Evolutionary conservation across 2,113 vertebrate species (phyloP), one percentile per base, ranked within the genome.

Genomic region (Trichomycterus rosablanca): DNA sequence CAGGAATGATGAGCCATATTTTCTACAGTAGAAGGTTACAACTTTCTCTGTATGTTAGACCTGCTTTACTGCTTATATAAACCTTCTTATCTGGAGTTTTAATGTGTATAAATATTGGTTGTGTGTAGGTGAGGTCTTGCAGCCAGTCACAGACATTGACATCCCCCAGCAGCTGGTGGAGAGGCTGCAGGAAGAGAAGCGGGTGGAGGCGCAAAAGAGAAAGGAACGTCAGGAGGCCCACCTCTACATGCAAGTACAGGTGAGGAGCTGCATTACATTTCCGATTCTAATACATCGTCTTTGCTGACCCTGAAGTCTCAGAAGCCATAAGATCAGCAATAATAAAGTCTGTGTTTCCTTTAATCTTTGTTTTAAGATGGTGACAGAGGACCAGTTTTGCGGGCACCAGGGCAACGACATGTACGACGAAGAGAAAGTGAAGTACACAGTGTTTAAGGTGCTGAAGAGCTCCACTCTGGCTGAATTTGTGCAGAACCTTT

Each of bases 171-270:
- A 98, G 80, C 78, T 99, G 70, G 94, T 99, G 63, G 96, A 99
- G 70, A 89, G 96, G 43, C 82, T 99, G 65, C 96, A 98, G 77
- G 96, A 99, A 78, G 96, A 99, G 81, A 99, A 98, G n/a, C 81
- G 95, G 73, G 93, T 99, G 59, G 95, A 99, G 80, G 96, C 96
- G 2, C 96, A 99, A 80, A 99, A 99, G 79, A 90, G 96, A 72
- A 98, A 98, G 83, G 96, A 99, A 74, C 88, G 93, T 11, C 96
- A 99, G 76, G 95, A 99, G 79, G 96, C 96, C 67, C 95, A 99
- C 46, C 93, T 99, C 51, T 99, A 99, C 76, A 98, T 98, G 95
- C 96, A 99, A 88, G 93, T 99, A 67, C 96, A 99, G 96, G 96
- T 99, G 73, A 19, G 77, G 1, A 43, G 48, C 20, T 7, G 3